Conservation (phyloP, 2,888 invertebrate genomes). For the Proisotoma minuta region DNA sequence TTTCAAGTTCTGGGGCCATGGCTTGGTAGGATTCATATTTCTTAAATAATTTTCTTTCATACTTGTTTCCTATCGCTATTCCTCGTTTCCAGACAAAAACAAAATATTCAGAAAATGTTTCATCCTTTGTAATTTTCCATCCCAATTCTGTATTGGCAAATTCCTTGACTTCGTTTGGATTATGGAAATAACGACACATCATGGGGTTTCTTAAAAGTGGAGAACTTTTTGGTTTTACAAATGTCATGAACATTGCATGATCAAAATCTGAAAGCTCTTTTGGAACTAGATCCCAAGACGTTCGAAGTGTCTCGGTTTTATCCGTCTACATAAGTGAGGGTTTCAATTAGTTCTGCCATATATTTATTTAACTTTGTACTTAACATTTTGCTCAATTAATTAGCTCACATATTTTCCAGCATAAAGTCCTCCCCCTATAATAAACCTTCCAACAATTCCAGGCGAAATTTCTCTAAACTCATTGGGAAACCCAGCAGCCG, state of each 20-base stretch:
- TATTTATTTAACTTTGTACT: no score
- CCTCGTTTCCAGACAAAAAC: constrained; percentile 22
- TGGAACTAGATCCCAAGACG: constrained; percentile 25
- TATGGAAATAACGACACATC: constrained; percentile 21
- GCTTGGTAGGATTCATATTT: constrained; percentile 19
- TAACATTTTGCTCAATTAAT: background rate
- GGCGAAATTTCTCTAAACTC: constrained; percentile 23
- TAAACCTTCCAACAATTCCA: constrained; percentile 20
- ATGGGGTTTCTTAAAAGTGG: constrained; percentile 13
- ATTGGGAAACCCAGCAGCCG: constrained; percentile 24
- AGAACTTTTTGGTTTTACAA: constrained; percentile 20
- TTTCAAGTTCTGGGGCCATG: constrained; percentile 21
- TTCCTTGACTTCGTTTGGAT: constrained; percentile 13
- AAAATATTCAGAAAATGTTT: constrained; percentile 17
- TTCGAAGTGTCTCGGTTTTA: constrained; percentile 17
- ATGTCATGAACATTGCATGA: constrained; percentile 21
- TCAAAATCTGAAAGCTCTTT: constrained; percentile 25
- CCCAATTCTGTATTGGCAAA: background rate
- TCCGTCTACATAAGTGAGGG: constrained; percentile 6
- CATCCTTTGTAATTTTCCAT: background rate
- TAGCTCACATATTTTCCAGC: constrained; percentile 22
- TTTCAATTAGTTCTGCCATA: no score
- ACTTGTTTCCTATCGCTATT: constrained; percentile 19
- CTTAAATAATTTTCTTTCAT: constrained; percentile 18
- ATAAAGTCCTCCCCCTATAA: constrained; percentile 19